Evolutionary conservation across 2,113 vertebrate species (phyloP).

Genomic region (Anseranas semipalmata): DNA sequence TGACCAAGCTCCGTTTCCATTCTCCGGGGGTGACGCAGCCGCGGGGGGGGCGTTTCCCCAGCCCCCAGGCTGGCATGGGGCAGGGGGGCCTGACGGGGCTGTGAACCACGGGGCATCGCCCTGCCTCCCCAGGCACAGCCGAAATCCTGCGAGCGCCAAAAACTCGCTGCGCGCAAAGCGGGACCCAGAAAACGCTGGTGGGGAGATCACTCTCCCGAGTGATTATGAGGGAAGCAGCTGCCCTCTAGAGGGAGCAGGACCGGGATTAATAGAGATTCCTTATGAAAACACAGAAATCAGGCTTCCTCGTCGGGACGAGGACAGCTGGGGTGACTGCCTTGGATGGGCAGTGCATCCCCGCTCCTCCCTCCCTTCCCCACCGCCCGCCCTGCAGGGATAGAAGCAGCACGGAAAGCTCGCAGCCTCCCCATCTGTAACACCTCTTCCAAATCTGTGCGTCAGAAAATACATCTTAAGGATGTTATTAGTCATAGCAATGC

Average conservation of each 20-base stretch:
- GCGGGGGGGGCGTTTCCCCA: not conserved
- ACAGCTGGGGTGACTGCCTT: not conserved
- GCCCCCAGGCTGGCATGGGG: not conserved
- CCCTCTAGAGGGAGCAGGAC: slow-evolving; percentile 21
- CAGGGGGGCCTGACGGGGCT: accelerated
- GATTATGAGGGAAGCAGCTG: not conserved
- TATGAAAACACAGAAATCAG: not conserved
- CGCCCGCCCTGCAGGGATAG: accelerated
- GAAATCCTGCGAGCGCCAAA: not conserved
- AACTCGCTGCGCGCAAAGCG: accelerated
- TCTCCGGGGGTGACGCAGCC: accelerated
- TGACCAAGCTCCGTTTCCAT: not conserved
- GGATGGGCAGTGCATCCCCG: accelerated
- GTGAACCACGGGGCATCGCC: accelerated
- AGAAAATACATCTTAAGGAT: accelerated
- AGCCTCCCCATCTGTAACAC: not conserved
- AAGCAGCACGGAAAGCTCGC: not conserved
- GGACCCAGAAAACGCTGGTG: not conserved
- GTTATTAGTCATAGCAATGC: accelerated
- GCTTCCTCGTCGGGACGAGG: not conserved
- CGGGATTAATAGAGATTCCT: not conserved
- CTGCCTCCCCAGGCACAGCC: accelerated
- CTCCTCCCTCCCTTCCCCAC: not conserved
- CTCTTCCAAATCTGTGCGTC: not conserved
- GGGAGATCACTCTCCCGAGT: not conserved